Percentiles rank a stretch among this genome's conserved stretches.
Conservation (phyloP, 1,140 invertebrate genomes). For the Ceratosolen fusciceps region DNA sequence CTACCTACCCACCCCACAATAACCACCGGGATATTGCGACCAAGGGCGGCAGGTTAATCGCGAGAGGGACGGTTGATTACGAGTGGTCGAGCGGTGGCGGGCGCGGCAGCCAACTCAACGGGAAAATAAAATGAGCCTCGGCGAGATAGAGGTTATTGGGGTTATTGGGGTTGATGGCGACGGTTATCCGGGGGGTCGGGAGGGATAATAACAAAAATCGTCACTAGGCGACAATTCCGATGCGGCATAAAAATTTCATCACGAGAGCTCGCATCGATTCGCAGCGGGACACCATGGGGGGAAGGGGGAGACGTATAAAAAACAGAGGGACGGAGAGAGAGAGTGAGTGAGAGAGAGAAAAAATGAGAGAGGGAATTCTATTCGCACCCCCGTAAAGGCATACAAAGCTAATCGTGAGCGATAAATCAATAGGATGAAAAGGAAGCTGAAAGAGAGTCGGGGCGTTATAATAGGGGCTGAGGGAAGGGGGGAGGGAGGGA, state of each 20-base stretch:
- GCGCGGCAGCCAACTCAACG: too few species aligned
- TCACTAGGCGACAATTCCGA: neutral
- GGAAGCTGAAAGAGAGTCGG: conserved; percentile 13
- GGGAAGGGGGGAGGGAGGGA: neutral
- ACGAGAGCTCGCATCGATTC: neutral
- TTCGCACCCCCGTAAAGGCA: conserved; percentile 10
- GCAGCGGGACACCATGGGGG: too few species aligned
- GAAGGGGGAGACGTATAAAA: neutral
- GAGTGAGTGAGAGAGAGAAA: neutral
- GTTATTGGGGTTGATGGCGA: too few species aligned
- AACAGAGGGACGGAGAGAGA: neutral
- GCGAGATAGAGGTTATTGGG: too few species aligned
- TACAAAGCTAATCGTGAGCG: conserved; percentile 5
- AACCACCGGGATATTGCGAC: too few species aligned
- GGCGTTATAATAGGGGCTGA: conserved; percentile 12
- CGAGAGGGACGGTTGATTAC: too few species aligned
- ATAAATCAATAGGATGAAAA: conserved; percentile 32
- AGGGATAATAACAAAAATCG: neutral
- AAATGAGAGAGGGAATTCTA: neutral
- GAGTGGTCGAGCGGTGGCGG: too few species aligned
- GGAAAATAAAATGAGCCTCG: too few species aligned
- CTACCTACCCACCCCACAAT: too few species aligned
- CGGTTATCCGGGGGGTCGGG: too few species aligned
- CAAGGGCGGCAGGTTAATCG: too few species aligned
- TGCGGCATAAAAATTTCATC: neutral